A percentile compares a stretch with the other conserved stretches of the same genome.
Evolutionary conservation across 2,797 vertebrate genomes (phyloP).

Genomic region (Pseudochirops cupreus): DNA sequence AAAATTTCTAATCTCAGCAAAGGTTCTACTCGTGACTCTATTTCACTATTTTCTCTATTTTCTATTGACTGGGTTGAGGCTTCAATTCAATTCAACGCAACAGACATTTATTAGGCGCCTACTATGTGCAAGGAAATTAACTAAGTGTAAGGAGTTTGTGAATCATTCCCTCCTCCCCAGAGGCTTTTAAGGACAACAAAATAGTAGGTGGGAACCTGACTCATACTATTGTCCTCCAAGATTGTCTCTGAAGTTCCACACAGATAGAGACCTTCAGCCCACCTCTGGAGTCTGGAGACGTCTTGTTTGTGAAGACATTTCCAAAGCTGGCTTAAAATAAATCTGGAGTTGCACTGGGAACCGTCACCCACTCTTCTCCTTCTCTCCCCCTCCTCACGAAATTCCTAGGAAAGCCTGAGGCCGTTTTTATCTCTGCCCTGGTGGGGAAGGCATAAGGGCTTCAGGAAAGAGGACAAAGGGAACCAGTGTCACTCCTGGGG

Average conservation of each 20-base stretch:
- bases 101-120: not conserved
- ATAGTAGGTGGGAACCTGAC: not conserved
- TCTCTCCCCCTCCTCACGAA: conserved; percentile 55
- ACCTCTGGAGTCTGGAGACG: not conserved
- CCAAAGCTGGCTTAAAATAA: conserved; percentile 5
- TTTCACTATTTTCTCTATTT: not conserved
- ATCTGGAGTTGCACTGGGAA: not conserved
- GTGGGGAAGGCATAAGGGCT: conserved; percentile 72
- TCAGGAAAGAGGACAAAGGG: conserved; percentile 80
- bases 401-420: conserved; percentile 70
- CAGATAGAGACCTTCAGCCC: conserved; percentile 1
- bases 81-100: not conserved
- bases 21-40: not conserved
- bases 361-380: not conserved
- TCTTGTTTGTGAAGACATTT: not conserved
- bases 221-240: not conserved
- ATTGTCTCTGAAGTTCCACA: not conserved
- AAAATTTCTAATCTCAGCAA: not conserved
- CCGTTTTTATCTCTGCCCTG: conserved; percentile 66
- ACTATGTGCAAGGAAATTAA: not conserved
- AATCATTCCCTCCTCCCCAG: not conserved
- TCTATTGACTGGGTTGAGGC: not conserved
- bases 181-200: conserved; percentile 18
- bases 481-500: conserved; percentile 62
- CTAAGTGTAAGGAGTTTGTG: not conserved